phyloP scores from a whole-genome alignment of 2,888 invertebrate genomes.

The Sminthurinus aureus region DNA sequence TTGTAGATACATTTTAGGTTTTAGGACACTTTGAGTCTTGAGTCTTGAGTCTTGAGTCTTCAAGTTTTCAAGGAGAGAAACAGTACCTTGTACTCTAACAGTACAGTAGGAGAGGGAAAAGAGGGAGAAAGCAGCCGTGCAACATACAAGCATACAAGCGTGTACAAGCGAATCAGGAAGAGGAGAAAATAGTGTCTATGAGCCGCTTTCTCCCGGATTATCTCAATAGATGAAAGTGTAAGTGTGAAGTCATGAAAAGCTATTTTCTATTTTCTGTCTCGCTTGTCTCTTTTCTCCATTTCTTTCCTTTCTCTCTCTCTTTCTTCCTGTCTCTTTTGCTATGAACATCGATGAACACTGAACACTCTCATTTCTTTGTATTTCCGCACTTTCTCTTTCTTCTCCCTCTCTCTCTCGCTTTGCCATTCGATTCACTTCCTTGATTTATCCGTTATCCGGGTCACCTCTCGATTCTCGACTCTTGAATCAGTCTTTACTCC shows the following conservation, averaged over 20 bases:
- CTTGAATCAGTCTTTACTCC: too few species aligned
- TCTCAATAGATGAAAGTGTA: constrained; percentile 10
- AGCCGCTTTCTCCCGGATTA: not conserved
- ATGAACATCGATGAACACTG: not conserved
- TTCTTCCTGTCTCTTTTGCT: not conserved
- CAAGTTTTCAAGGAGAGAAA: too few species aligned
- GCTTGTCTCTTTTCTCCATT: too few species aligned
- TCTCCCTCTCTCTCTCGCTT: not conserved
- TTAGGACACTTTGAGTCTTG: too few species aligned
- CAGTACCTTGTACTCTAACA: too few species aligned
- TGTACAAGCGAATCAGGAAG: not conserved
- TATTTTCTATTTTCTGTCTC: not conserved
- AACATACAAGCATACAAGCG: too few species aligned
- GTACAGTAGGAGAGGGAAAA: too few species aligned
- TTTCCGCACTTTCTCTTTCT: not conserved
- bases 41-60: too few species aligned
- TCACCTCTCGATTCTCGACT: too few species aligned
- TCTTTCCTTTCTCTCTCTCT: too few species aligned
- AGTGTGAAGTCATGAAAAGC: not conserved
- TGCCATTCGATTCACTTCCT: not conserved
- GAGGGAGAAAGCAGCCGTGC: too few species aligned
- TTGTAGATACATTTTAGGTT: too few species aligned
- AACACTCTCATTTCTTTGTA: not conserved
- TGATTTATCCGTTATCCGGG: not conserved
- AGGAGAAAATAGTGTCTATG: constrained; percentile 5